These are phyloP conservation scores for Leptopilina syphax DNA, from an alignment of 2,888 invertebrate species.

Conservation along the genomic window DNA sequence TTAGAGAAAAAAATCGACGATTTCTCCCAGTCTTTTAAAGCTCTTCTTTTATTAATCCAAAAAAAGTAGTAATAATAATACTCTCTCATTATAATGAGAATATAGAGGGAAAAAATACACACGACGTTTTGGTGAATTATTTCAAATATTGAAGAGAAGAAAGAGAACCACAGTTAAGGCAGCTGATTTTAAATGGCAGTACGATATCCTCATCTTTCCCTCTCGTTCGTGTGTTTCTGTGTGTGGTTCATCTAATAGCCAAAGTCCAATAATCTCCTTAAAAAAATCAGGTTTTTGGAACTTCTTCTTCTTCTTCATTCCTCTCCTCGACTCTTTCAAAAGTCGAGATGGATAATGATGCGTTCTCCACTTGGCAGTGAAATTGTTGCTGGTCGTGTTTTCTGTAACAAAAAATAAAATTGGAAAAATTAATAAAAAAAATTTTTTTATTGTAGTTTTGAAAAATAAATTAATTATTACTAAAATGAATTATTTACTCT, in stretches of 20 bases:
- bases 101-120: too few species aligned
- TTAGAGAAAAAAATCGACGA: conserved; percentile 6
- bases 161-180: conserved; percentile 55
- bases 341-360: conserved; percentile 20
- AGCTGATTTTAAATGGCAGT: conserved; percentile 50
- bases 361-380: conserved; percentile 48
- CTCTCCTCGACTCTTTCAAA: conserved; percentile 24
- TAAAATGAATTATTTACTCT: too few species aligned
- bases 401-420: conserved; percentile 52
- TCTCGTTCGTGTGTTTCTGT: neutral
- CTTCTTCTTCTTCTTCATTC: conserved; percentile 4
- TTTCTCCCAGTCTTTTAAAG: conserved; percentile 37
- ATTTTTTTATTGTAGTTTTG: too few species aligned
- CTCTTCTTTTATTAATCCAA: conserved; percentile 33
- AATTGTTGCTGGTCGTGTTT: conserved; percentile 47
- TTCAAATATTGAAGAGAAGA: conserved; percentile 46
- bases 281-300: conserved; percentile 34
- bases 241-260: conserved; percentile 20
- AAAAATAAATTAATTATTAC: too few species aligned
- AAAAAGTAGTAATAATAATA: neutral
- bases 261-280: neutral
- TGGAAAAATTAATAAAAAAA: neutral
- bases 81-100: too few species aligned
- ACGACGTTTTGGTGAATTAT: too few species aligned
- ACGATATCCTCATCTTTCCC: conserved; percentile 42